Evolutionary conservation across 2,113 vertebrate genomes (phyloP).

Genomic region (Pelobates fuscus): DNA sequence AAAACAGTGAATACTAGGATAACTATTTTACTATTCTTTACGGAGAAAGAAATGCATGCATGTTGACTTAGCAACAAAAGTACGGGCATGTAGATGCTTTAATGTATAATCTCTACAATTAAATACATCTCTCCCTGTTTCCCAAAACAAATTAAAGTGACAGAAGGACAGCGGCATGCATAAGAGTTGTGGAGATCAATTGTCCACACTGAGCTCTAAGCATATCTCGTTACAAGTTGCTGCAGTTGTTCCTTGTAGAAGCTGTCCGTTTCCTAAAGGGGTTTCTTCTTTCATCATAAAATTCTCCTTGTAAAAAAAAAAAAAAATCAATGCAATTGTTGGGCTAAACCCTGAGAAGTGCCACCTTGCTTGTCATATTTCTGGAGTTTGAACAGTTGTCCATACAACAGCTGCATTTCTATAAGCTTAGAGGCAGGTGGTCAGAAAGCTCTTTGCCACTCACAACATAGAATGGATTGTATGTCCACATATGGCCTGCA

Average conservation of each 20-base stretch:
- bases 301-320: conserved; percentile 74
- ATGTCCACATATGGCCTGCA: conserved; percentile 50
- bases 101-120: conserved; percentile 68
- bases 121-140: conserved; percentile 58
- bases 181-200: conserved; percentile 54
- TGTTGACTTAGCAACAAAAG: no score
- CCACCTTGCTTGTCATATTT: conserved; percentile 72
- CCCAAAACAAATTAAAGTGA: conserved; percentile 61
- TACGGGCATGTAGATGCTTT: conserved; percentile 64
- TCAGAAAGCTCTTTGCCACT: conserved; percentile 77
- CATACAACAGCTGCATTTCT: conserved; percentile 84
- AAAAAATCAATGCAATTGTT: conserved; percentile 62
- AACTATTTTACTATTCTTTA: no score
- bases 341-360: conserved; percentile 69
- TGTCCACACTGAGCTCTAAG: conserved; percentile 53
- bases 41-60: no score
- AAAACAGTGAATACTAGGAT: no score
- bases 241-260: conserved; percentile 54
- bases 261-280: conserved; percentile 58
- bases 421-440: conserved; percentile 79
- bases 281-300: conserved; percentile 67
- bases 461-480: conserved; percentile 65
- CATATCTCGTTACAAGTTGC: conserved; percentile 50
- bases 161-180: conserved; percentile 60
- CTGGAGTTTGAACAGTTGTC: conserved; percentile 87